phyloP scores from a whole-genome alignment of 2,888 invertebrate species.

The Chironomus tentans region DNA sequence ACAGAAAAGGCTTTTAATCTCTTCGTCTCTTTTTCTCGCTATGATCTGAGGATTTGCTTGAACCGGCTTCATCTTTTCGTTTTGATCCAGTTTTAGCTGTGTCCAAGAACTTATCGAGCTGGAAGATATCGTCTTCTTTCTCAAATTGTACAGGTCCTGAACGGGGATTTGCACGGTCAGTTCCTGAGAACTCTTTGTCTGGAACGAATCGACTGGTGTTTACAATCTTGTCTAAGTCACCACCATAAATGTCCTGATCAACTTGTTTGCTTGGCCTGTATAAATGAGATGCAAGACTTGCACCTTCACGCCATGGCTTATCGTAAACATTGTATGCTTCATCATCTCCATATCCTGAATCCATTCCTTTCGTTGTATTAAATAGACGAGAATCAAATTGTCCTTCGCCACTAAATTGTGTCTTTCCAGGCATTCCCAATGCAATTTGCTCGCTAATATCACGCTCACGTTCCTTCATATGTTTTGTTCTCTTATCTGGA shows the following conservation, averaged over 20 bases:
- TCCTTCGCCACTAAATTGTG: slow-evolving; percentile 59
- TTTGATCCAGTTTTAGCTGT: slow-evolving; percentile 81
- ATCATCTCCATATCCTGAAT: slow-evolving; percentile 87
- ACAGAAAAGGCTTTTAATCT: slow-evolving; percentile 35
- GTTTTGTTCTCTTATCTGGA: slow-evolving; percentile 84
- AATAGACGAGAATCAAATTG: slow-evolving; percentile 94
- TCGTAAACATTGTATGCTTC: slow-evolving; percentile 97
- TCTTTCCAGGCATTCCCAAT: slow-evolving; percentile 83
- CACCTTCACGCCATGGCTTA: slow-evolving; percentile 92
- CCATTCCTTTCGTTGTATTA: slow-evolving; percentile 88
- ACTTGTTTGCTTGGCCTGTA: slow-evolving; percentile 80
- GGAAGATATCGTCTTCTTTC: slow-evolving; percentile 86
- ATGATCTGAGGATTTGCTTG: slow-evolving; percentile 37
- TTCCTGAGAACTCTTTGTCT: slow-evolving; percentile 93
- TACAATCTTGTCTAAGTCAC: slow-evolving; percentile 80
- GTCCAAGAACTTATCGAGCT: slow-evolving; percentile 94
- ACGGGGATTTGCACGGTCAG: slow-evolving; percentile 62
- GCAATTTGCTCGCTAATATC: slow-evolving; percentile 99
- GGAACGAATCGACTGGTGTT: slow-evolving; percentile 93
- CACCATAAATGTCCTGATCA: slow-evolving; percentile 85
- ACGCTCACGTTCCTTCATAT: slow-evolving; percentile 84
- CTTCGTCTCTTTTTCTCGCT: slow-evolving; percentile 43
- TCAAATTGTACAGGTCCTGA: slow-evolving; percentile 95
- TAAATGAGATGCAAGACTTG: slow-evolving; percentile 76
- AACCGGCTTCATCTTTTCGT: slow-evolving; percentile 47